A percentile compares a stretch with the other conserved stretches of the same genome.
phyloP scores from a whole-genome alignment of 2,888 invertebrate genomes.

The Drosophila mimica region DNA sequence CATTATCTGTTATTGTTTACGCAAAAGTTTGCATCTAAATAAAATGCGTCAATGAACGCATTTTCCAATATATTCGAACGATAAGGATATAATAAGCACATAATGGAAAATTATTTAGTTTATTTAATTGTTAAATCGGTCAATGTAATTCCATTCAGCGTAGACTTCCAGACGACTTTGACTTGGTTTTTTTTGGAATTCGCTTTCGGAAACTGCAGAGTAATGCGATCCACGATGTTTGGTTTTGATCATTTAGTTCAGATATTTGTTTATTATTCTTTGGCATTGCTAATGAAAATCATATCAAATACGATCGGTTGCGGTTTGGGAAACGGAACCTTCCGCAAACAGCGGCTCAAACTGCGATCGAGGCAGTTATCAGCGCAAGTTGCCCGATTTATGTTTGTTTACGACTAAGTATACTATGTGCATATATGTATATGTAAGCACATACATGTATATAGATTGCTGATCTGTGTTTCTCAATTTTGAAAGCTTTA shows the following conservation, averaged over 20 bases:
- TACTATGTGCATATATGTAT: constrained; percentile 28
- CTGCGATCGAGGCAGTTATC: constrained; percentile 56
- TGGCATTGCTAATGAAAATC: constrained; percentile 19
- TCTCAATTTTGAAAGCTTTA: constrained; percentile 64
- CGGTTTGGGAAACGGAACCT: constrained; percentile 36
- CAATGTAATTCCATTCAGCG: not conserved
- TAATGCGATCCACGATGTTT: constrained; percentile 6
- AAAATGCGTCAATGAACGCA: constrained; percentile 73
- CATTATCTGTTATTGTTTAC: constrained; percentile 74
- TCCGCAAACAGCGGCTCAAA: constrained; percentile 35
- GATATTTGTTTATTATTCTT: constrained; percentile 29
- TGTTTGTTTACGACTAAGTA: constrained; percentile 32
- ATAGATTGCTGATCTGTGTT: constrained; percentile 39
- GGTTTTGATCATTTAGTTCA: not conserved
- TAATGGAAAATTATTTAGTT: constrained; percentile 7
- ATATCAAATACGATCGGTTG: constrained; percentile 38
- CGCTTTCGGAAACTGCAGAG: not conserved
- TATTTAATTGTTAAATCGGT: not conserved
- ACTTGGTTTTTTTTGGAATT: not conserved
- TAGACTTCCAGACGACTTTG: not conserved
- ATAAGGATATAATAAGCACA: constrained; percentile 42
- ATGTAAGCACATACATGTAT: constrained; percentile 5
- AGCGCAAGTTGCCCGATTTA: constrained; percentile 36
- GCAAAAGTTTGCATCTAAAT: constrained; percentile 54
- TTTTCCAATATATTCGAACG: constrained; percentile 45